Base-by-base conservation (phyloP, 2,113 vertebrate genomes). In the Thryonomys swinderianus region DNA sequence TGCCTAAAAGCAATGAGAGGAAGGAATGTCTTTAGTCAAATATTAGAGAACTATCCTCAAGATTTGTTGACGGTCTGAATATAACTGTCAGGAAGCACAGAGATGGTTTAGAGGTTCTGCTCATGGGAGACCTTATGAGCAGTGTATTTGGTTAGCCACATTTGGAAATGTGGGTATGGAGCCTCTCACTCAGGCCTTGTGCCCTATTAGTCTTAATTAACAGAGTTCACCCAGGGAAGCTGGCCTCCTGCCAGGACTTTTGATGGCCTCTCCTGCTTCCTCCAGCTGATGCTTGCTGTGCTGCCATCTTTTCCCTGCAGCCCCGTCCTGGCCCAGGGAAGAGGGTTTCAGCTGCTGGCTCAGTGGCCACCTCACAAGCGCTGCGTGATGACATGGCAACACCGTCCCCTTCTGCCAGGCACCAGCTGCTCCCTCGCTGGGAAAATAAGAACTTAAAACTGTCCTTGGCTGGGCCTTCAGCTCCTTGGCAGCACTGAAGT, bases 181-280 rank as follows among this genome's bases (percentile, higher is more conserved):
- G 83, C 76, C 40, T 66, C 80, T 51, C 79, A 51, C 57, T 71
- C 71, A 92, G 94, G 89, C 84, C 93, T 76, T 34, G 42, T 61
- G 96, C 96, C 94, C 93, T 95, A 27, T 91, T 94, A 90, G 69
- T 95, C 95, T 95, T 96, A 96, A 96, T 97, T 93, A 96, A 83
- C 78, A 73, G 66, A 20, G 51, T 61, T 95, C 1, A 11, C 76
- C 92, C 88, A 79, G 88, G 64, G 88, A 89, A 90, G 42, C 91
- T 21, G 23, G 42, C 73, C 73, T 48, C 81, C 84, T 61, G 88
- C 86, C 95, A 82, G 81, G 51, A 71, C 74, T 71, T 32, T 3
- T 64, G n/a, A 1, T 5, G 83, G 45, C 88, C 91, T 96, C 92
- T 82, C 91, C 92, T 96, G 90, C 53, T 84, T 76, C 55, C 91